phyloP scores from a whole-genome alignment of 2,797 vertebrate species.

The Selene dorsalis region DNA sequence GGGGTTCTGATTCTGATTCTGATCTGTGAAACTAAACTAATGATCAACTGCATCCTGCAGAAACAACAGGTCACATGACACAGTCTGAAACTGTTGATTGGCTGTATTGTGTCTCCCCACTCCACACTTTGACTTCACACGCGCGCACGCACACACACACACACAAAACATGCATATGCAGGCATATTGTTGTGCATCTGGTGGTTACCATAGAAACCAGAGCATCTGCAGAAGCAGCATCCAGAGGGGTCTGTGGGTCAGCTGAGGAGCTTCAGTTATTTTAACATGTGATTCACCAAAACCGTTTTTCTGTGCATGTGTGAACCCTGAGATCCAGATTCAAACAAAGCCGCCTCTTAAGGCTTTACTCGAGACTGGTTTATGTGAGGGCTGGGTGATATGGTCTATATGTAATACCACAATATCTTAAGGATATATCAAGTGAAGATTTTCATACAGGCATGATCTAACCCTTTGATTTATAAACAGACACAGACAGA shows the following conservation, averaged over 20 bases:
- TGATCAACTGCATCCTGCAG: neutral
- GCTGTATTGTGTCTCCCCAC: neutral
- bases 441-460: no score
- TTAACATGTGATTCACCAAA: no score
- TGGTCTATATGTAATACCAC: no score
- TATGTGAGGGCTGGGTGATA: no score
- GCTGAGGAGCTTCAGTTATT: neutral
- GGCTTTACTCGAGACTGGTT: no score
- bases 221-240: conserved; percentile 24
- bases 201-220: conserved; percentile 45
- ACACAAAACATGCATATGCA: neutral
- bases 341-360: no score
- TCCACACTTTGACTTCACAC: neutral
- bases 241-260: neutral
- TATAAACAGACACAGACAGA: no score
- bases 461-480: no score
- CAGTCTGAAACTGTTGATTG: conserved; percentile 10
- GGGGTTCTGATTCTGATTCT: neutral
- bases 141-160: neutral
- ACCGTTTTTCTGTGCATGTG: no score
- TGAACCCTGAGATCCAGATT: no score
- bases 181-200: conserved; percentile 16
- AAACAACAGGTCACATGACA: conserved; percentile 5
- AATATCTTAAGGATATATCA: no score
- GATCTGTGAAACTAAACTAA: neutral